These are phyloP conservation scores for Isaurus tuberculatus DNA, from an alignment of 92 coral and sea anemone species.

Conservation along the genomic window DNA sequence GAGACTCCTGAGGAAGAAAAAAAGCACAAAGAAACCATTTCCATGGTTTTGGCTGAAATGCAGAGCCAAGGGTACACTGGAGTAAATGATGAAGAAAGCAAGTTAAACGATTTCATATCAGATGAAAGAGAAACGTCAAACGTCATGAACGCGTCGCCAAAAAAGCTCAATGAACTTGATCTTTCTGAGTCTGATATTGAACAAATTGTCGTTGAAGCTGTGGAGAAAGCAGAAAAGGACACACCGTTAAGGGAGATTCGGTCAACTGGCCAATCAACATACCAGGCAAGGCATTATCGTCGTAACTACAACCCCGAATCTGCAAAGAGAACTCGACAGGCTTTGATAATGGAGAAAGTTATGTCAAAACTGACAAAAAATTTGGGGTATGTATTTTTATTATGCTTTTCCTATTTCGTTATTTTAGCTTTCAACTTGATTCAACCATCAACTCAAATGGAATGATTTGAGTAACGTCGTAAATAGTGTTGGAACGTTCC, in stretches of 20 bases:
- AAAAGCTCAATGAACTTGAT: not conserved
- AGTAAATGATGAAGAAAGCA: not conserved
- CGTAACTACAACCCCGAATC: constrained; percentile 2
- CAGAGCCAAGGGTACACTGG: not conserved
- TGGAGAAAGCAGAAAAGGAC: not conserved
- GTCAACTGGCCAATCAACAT: not conserved
- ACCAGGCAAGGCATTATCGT: constrained; percentile 7
- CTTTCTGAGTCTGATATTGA: not conserved
- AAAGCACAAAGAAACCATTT: not conserved
- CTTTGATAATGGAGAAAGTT: not conserved
- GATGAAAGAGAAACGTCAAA: not conserved
- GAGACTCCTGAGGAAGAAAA: not conserved
- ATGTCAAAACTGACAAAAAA: not conserved
- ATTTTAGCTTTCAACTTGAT: no score
- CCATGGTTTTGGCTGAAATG: not conserved
- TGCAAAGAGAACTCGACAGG: not conserved
- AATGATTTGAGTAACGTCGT: no score
- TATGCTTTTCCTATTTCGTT: not conserved
- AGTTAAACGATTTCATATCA: not conserved
- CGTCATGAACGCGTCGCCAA: not conserved
- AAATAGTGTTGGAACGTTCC: no score
- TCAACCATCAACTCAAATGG: no score
- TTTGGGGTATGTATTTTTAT: not conserved
- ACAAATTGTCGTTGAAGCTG: not conserved
- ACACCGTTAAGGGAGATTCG: not conserved